Conservation (phyloP, 2,113 vertebrate species). For the Protobothrops flavoviridis region DNA sequence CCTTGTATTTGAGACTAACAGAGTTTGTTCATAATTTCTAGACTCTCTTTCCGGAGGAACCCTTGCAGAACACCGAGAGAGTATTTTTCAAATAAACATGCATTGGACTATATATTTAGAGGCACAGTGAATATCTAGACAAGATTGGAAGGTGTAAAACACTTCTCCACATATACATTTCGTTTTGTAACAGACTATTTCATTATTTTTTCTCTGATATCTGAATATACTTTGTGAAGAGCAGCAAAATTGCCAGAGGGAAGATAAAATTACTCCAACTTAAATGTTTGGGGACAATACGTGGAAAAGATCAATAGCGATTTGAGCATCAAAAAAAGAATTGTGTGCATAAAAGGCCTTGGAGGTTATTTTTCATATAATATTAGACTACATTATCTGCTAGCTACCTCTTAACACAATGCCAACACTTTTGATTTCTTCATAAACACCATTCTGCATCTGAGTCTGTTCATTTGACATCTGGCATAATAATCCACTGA, state of each 20-base stretch:
- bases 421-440: background rate
- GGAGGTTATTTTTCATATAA: background rate
- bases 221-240: background rate
- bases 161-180: background rate
- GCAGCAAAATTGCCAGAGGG: background rate
- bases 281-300: background rate
- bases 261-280: background rate
- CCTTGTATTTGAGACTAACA: background rate
- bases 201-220: background rate
- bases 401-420: background rate
- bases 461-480: constrained; percentile 48
- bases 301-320: background rate
- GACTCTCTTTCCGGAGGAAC: background rate
- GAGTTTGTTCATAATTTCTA: background rate
- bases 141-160: background rate
- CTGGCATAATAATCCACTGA: constrained; percentile 34
- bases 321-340: background rate
- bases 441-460: constrained; percentile 1
- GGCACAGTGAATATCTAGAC: background rate
- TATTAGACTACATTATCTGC: background rate
- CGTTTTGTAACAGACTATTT: background rate
- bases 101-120: background rate
- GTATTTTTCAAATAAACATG: background rate
- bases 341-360: background rate
- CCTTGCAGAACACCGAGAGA: background rate